Evolutionary conservation across 2,888 invertebrate species (phyloP).

Genomic region (Pemphredon lugubris): DNA sequence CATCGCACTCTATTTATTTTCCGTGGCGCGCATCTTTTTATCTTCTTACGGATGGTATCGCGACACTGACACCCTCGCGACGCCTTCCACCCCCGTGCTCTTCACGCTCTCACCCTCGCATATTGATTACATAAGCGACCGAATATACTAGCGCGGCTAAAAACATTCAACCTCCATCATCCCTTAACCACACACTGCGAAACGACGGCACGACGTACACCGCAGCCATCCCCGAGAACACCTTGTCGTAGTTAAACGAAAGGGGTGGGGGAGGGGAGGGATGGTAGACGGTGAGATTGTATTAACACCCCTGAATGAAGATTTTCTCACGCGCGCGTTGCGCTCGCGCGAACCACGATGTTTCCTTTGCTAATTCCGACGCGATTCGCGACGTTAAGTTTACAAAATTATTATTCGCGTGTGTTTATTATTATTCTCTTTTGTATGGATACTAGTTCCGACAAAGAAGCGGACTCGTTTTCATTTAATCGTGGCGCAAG

Average conservation of each 20-base stretch:
- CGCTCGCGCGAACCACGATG: too few species aligned
- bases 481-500: too few species aligned
- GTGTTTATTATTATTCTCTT: too few species aligned
- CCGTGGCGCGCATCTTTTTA: constrained; percentile 18
- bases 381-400: too few species aligned
- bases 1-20: not conserved
- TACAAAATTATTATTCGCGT: too few species aligned
- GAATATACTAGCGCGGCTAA: constrained; percentile 77
- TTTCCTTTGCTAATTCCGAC: too few species aligned
- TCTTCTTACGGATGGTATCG: constrained; percentile 23
- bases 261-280: too few species aligned
- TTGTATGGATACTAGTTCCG: too few species aligned
- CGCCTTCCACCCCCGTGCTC: constrained; percentile 29
- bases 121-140: constrained; percentile 80
- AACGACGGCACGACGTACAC: constrained; percentile 21
- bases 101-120: constrained; percentile 71
- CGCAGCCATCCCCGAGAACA: constrained; percentile 25
- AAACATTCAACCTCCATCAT: constrained; percentile 71
- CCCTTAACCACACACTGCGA: constrained; percentile 38
- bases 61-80: constrained; percentile 24
- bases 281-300: too few species aligned
- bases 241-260: constrained; percentile 33
- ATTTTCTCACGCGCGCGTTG: too few species aligned
- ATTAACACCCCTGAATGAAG: too few species aligned
- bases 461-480: too few species aligned